These are phyloP conservation scores for Dendrocopos noguchii DNA, from an alignment of 2,113 vertebrate species.

Conservation along the genomic window DNA sequence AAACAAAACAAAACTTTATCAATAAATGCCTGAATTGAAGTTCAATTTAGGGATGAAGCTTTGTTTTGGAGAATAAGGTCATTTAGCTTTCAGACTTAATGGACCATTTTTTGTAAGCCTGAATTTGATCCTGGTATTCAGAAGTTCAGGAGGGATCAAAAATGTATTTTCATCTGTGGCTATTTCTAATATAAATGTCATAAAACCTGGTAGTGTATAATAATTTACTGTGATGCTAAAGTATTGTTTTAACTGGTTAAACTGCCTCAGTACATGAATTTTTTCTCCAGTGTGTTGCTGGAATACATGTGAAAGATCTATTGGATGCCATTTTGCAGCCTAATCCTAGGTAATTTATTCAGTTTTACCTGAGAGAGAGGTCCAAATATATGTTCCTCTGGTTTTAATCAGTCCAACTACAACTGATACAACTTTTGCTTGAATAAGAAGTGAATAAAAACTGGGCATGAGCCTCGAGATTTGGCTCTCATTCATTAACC, in stretches of 20 bases:
- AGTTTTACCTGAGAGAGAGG: slow-evolving; percentile 43
- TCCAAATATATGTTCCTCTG: slow-evolving; percentile 55
- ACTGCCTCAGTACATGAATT: neutral
- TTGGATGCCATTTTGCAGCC: slow-evolving; percentile 45
- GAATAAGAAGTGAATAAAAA: slow-evolving; percentile 45
- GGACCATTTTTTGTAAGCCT: neutral
- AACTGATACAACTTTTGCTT: slow-evolving; percentile 60
- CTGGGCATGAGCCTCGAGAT: slow-evolving; percentile 26
- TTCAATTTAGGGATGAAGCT: neutral
- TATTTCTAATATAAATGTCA: slow-evolving; percentile 50
- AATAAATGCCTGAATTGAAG: neutral
- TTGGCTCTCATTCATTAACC: slow-evolving; percentile 67
- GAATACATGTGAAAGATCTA: slow-evolving; percentile 36
- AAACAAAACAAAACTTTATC: neutral
- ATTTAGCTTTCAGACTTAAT: neutral
- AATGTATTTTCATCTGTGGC: neutral
- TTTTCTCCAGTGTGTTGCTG: neutral
- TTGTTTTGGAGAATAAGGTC: neutral
- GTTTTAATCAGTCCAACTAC: slow-evolving; percentile 60
- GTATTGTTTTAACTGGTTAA: slow-evolving; percentile 33
- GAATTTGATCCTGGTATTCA: neutral
- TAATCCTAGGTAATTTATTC: slow-evolving; percentile 61
- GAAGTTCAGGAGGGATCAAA: neutral
- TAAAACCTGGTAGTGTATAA: neutral
- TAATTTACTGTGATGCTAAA: slow-evolving; percentile 39